Conservation (phyloP, 1,140 invertebrate genomes). For the Listronotus oregonensis region DNA sequence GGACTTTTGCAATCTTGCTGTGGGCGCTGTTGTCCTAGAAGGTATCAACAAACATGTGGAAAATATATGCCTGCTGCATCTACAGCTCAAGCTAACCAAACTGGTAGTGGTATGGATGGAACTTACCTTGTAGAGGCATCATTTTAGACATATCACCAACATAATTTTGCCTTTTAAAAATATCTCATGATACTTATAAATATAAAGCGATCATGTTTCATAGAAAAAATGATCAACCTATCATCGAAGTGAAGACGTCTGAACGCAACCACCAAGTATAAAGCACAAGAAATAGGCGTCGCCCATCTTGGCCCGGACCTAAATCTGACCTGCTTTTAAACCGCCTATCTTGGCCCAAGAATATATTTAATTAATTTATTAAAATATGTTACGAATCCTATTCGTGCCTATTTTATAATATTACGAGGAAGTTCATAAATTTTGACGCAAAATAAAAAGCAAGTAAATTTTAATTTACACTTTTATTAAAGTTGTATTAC, state of each 20-base stretch:
- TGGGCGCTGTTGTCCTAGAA: conserved; percentile 83
- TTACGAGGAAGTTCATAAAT: no score
- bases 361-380: no score
- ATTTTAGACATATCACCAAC: conserved; percentile 60
- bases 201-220: conserved; percentile 6
- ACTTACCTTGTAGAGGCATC: conserved; percentile 83
- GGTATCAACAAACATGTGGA: conserved; percentile 84
- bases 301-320: no score
- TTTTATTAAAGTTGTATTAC: no score
- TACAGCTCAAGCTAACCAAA: conserved; percentile 75
- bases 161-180: conserved; percentile 20
- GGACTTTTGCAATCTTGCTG: conserved; percentile 83
- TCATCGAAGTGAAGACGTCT: conserved; percentile 5
- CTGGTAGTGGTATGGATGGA: conserved; percentile 76
- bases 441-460: no score
- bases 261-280: no score
- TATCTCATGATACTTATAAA: not conserved
- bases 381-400: no score
- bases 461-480: no score
- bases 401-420: no score
- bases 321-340: no score
- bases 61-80: conserved; percentile 82
- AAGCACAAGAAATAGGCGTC: no score
- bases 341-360: no score
- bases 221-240: not conserved